These are phyloP conservation scores for Drosophila miranda DNA, from an alignment of 1,140 invertebrate species.

Conservation along the genomic window DNA sequence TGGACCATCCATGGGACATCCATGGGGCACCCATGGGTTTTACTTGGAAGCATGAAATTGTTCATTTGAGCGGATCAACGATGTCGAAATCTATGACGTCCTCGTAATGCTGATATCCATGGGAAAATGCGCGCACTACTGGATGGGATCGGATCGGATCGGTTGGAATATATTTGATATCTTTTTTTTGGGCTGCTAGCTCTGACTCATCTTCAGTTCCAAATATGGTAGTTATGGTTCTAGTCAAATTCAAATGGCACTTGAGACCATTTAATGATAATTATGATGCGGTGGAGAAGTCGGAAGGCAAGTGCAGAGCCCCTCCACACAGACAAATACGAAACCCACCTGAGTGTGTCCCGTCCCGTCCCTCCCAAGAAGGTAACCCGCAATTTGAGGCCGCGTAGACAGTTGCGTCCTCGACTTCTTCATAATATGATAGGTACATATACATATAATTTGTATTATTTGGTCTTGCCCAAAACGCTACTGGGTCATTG, in stretches of 20 bases:
- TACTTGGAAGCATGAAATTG: constrained; percentile 69
- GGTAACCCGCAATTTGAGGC: constrained; percentile 70
- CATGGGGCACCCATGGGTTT: constrained; percentile 33
- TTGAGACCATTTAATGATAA: constrained; percentile 35
- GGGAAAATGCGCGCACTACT: constrained; percentile 47
- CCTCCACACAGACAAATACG: constrained; percentile 8
- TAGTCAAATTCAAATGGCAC: constrained; percentile 7
- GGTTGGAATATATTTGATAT: constrained; percentile 27
- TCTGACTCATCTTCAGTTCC: constrained; percentile 38
- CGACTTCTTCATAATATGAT: constrained; percentile 26
- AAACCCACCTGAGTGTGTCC: constrained; percentile 72
- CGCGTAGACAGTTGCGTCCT: constrained; percentile 23
- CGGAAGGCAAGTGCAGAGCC: constrained; percentile 4
- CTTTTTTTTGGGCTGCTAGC: constrained; percentile 14
- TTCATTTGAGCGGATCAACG: constrained; percentile 65
- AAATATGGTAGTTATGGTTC: constrained; percentile 10
- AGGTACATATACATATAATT: constrained; percentile 41
- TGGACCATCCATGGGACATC: not conserved
- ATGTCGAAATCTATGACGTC: constrained; percentile 69
- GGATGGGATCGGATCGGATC: not conserved
- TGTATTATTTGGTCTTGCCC: constrained; percentile 52
- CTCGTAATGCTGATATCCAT: constrained; percentile 73
- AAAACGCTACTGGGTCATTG: constrained; percentile 26
- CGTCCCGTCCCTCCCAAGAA: constrained; percentile 32
- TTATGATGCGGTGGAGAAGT: not conserved